phyloP scores from a whole-genome alignment of 2,797 vertebrate genomes.

The Myotis planiceps region DNA sequence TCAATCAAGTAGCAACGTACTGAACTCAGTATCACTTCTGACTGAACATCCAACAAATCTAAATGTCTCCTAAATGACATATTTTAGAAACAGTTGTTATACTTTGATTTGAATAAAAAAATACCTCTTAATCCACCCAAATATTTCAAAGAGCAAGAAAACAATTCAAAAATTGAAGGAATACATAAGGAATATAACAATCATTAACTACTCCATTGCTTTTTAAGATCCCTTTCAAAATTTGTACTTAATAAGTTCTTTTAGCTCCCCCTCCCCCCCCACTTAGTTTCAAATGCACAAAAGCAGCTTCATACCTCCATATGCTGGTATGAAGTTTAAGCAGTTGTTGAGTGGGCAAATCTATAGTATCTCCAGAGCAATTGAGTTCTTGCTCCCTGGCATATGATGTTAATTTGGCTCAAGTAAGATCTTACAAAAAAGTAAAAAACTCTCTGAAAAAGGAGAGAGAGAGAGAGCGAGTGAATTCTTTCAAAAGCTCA shows the following conservation, averaged over 20 bases:
- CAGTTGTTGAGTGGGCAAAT: background rate
- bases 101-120: slow-evolving; percentile 67
- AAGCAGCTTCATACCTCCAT: background rate
- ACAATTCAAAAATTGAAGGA: slow-evolving; percentile 50
- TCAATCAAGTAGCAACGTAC: background rate
- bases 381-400: background rate
- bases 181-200: slow-evolving; percentile 24
- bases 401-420: background rate
- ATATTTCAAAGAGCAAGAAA: slow-evolving; percentile 71
- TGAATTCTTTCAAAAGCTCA: slow-evolving; percentile 89
- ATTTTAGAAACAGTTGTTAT: background rate
- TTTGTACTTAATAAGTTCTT: slow-evolving; percentile 89
- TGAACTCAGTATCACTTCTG: background rate
- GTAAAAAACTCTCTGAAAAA: no score
- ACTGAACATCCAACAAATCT: background rate
- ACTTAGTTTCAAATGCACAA: background rate
- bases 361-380: background rate
- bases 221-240: slow-evolving; percentile 86
- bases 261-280: slow-evolving; percentile 59
- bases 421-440: background rate
- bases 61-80: background rate
- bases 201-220: background rate
- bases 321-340: background rate
- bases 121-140: slow-evolving; percentile 66
- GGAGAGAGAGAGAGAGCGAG: slow-evolving; percentile 19